Evolutionary conservation across 2,888 invertebrate genomes (phyloP).

Genomic region (Antheraea yamamai): DNA sequence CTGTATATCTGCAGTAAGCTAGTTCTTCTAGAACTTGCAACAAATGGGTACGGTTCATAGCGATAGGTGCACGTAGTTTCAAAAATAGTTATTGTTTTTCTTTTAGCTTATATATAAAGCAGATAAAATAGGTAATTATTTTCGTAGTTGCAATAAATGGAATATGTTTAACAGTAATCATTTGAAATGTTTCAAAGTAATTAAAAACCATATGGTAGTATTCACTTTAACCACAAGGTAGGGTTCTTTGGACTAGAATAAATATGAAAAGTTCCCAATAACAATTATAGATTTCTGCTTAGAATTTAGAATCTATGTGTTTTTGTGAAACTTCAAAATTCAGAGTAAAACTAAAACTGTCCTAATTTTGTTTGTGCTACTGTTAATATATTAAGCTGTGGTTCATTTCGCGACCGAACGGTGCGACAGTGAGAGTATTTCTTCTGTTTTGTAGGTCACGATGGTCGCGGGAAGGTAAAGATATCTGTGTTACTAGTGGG

Average conservation of each 20-base stretch:
- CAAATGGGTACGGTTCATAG: slow-evolving; percentile 1
- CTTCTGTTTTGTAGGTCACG: slow-evolving; percentile 66
- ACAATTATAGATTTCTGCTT: not conserved
- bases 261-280: not conserved
- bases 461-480: slow-evolving; percentile 42
- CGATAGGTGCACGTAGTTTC: slow-evolving; percentile 11
- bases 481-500: slow-evolving; percentile 40
- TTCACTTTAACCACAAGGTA: not conserved
- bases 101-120: not conserved
- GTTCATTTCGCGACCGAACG: slow-evolving; percentile 25
- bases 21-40: slow-evolving; percentile 12
- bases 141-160: not conserved
- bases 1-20: not conserved
- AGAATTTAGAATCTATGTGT: not conserved
- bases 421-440: slow-evolving; percentile 73
- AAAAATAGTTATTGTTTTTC: not conserved
- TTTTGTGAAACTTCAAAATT: not conserved
- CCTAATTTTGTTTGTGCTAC: not conserved
- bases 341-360: not conserved
- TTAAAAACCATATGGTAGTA: not conserved
- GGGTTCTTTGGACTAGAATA: not conserved
- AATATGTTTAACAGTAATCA: not conserved
- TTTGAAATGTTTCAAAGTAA: not conserved
- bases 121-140: not conserved
- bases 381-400: slow-evolving; percentile 3